These are phyloP conservation scores for Astropecten irregularis DNA, from an alignment of 53 echinoderm and acorn worm genomes.

Conservation along the genomic window DNA sequence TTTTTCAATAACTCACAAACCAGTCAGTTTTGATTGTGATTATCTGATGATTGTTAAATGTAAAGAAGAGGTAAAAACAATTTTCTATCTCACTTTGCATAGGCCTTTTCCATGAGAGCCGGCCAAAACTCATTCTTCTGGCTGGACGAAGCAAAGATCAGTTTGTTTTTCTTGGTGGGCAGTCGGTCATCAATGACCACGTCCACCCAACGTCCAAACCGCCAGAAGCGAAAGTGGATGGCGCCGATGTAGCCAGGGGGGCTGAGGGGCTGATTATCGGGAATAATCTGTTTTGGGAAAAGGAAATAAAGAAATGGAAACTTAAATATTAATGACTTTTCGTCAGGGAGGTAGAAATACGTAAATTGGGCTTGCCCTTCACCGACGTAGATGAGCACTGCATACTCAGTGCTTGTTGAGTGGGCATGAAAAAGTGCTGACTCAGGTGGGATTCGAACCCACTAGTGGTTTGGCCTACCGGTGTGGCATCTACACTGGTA, in stretches of 20 bases:
- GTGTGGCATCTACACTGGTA: too few species aligned
- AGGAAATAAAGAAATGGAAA: too few species aligned
- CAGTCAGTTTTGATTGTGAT: too few species aligned
- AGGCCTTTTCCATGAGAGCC: constrained; percentile 79
- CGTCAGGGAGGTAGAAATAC: too few species aligned
- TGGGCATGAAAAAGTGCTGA: too few species aligned
- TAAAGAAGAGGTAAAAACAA: neutral
- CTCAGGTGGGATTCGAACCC: too few species aligned
- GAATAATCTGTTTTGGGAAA: constrained; percentile 52
- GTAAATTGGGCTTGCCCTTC: too few species aligned
- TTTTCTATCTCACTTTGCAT: constrained; percentile 74
- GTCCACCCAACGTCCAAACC: constrained; percentile 83
- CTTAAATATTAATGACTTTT: neutral
- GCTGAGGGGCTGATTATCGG: constrained; percentile 58
- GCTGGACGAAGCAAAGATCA: constrained; percentile 71
- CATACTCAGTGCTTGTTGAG: too few species aligned
- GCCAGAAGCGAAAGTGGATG: constrained; percentile 80
- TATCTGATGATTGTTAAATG: too few species aligned
- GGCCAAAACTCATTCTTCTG: constrained; percentile 77
- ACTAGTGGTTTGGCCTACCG: too few species aligned
- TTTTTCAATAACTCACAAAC: too few species aligned
- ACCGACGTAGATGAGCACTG: too few species aligned
- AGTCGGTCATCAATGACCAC: constrained; percentile 83
- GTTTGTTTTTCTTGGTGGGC: constrained; percentile 50
- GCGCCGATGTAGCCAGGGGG: constrained; percentile 67